Evolutionary conservation across 1,140 invertebrate species (phyloP), one percentile per base, ranked within the genome.

Genomic region (Lepidotrigona ventralis): DNA sequence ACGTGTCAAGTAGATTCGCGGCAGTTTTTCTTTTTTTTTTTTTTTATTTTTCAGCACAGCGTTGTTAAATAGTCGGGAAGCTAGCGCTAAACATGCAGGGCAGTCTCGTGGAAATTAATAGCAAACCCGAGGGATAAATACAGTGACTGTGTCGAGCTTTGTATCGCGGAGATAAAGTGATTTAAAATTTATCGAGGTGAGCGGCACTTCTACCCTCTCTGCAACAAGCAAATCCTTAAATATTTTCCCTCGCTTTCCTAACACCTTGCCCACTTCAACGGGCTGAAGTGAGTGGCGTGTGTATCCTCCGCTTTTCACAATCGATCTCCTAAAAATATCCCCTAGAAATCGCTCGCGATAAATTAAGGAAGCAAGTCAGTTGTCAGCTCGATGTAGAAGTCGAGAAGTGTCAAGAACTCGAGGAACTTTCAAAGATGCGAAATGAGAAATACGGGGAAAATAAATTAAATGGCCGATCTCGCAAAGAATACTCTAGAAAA

Each of bases 111-210:
- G 46, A 15, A 17, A 17, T 23, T 1, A n/a, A n/a, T 1, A 9
- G 54, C 1, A 23, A 63, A 12, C 68, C 54, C 14, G 39, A 23
- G 39, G 39, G 78, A 71, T 29, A 46, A 60, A 79, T 72, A 51
- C 78, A 56, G 60, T 51, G 78, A 79, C 69, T 56, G 11, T 33
- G 78, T 72, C 33, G n/a, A 54, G 68, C 78, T 79, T 72, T 72
- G 68, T 51, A 51, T 26, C 54, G 68, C 39, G 68, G n/a, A 51
- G 78, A 79, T 79, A 79, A 79, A 79, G 54, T 23, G 78, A 79
- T 79, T 26, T 51, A 79, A 79, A 72, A 79, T 79, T 79, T 79
- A 79, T 58, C 53, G 23, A 17, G 23, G n/a, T 46, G 68, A 79
- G 23, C n/a, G 39, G 33, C 29, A 51, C 54, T 70, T 58, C 12